phyloP scores from a whole-genome alignment of 2,888 invertebrate genomes.

The Cremastinae sp. region DNA sequence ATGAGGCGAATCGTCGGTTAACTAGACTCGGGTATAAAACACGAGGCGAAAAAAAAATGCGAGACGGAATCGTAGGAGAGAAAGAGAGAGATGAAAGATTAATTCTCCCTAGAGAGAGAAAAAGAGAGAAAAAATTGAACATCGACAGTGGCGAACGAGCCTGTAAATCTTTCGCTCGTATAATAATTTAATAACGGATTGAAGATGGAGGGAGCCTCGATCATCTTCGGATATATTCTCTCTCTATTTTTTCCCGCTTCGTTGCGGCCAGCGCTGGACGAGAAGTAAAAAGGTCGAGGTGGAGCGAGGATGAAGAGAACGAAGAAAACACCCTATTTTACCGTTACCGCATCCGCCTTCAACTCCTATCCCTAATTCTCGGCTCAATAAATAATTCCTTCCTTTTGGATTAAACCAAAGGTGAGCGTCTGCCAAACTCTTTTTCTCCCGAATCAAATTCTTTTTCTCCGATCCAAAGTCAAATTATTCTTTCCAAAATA shows the following conservation, averaged over 20 bases:
- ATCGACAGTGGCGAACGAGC: constrained; percentile 71
- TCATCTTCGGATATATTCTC: constrained; percentile 48
- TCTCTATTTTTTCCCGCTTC: constrained; percentile 58
- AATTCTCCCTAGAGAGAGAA: constrained; percentile 18
- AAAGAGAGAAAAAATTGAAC: constrained; percentile 40
- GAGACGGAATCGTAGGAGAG: constrained; percentile 30
- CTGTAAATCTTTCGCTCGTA: constrained; percentile 74
- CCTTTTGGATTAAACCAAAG: constrained; percentile 74
- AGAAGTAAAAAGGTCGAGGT: constrained; percentile 22
- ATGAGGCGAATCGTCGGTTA: constrained; percentile 41
- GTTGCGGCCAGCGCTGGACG: constrained; percentile 25
- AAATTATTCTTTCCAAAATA: too few relatives aligned
- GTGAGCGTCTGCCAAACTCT: constrained; percentile 39
- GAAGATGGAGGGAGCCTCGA: constrained; percentile 57
- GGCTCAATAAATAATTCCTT: constrained; percentile 76
- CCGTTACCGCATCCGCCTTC: constrained; percentile 46
- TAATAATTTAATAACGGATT: constrained; percentile 76
- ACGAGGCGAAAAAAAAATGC: constrained; percentile 24
- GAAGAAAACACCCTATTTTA: constrained; percentile 31
- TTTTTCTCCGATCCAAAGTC: too few relatives aligned
- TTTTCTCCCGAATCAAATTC: too few relatives aligned
- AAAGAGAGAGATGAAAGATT: constrained; percentile 4
- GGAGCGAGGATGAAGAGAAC: constrained; percentile 8
- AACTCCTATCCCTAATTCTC: constrained; percentile 62
- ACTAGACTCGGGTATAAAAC: constrained; percentile 33